These are phyloP conservation scores for Eretmodus cyanostictus DNA, from an alignment of 2,113 vertebrate species.

Conservation along the genomic window DNA sequence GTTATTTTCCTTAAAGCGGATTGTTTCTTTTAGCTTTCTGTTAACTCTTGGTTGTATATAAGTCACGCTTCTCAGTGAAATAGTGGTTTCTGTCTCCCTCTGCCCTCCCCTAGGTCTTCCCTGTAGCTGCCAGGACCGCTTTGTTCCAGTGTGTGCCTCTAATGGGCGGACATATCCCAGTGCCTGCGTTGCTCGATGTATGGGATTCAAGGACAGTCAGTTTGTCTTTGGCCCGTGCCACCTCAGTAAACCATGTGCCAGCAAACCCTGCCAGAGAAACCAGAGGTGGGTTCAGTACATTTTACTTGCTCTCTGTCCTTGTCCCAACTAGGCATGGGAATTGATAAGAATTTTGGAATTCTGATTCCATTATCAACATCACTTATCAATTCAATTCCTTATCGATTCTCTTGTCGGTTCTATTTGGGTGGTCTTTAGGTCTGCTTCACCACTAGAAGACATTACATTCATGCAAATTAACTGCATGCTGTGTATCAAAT, in stretches of 20 bases:
- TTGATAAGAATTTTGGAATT: background rate
- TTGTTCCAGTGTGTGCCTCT: constrained; percentile 89
- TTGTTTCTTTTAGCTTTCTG: background rate
- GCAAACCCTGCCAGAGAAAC: constrained; percentile 81
- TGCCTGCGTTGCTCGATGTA: constrained; percentile 89
- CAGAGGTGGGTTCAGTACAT: constrained; percentile 77
- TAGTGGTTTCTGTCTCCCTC: background rate
- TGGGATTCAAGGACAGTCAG: constrained; percentile 87
- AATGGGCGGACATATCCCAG: constrained; percentile 95
- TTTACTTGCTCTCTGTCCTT: background rate
- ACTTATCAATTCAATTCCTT: background rate
- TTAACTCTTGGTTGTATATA: background rate
- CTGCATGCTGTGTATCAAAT: background rate
- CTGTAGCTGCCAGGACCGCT: constrained; percentile 89
- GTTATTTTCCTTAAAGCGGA: background rate
- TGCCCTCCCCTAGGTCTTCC: constrained; percentile 76
- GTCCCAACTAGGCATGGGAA: background rate
- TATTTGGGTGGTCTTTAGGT: background rate
- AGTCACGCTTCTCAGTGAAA: background rate
- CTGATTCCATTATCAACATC: background rate
- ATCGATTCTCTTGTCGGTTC: background rate
- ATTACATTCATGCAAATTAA: background rate
- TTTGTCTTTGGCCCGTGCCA: constrained; percentile 88
- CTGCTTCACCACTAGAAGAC: background rate
- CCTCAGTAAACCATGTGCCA: constrained; percentile 81